Evolutionary conservation across 2,888 invertebrate species (phyloP), one percentile per base, ranked within the genome.

Genomic region (Stictocephala bisonia): DNA sequence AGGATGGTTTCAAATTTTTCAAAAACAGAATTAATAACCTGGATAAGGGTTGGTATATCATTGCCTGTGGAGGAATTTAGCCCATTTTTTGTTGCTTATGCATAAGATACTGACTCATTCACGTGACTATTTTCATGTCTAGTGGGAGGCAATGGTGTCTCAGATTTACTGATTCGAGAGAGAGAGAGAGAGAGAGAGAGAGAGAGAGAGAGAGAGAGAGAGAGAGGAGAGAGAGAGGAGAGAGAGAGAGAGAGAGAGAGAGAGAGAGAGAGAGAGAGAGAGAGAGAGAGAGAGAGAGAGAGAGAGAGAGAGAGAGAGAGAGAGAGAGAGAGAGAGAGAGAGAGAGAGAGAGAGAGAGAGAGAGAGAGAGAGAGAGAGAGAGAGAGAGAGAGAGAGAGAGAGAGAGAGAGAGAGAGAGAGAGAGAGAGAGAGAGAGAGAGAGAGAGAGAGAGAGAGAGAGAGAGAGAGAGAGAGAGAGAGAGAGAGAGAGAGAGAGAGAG

Each of bases 241-340:
- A 50, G 66, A 70, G 31, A 72, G 60, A 67, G 41, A 69, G 70
- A 18, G 27, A 71, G 64, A 60, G 51, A 68, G 74, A 73, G 58
- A 71, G 74, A 29, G 56, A 72, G 56, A 74, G 74, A 48, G 67
- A 51, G 41, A 74, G 40, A 27, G 24, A 53, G 50, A 74, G 48
- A 66, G 26, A 44, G 58, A 58, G 41, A 22, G 66, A 58, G 72
- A 73, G 74, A 53, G 78, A 75, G 77, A 79, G 78, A 79, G 79
- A 78, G 78, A 77, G 78, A 79, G 79, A 81, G 82, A 78, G 81
- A 81, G 79, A 80, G 80, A 77, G 80, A 82, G 82, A 82, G 79
- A 81, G 81, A 80, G 82, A 82, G 78, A 80, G 79, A 73, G 77
- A 50, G 50, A 50, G 50, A 50, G 50, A 50, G 50, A 50, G 50